phyloP scores from a whole-genome alignment of 1,140 invertebrate species.

The Brachionus paranguensis region DNA sequence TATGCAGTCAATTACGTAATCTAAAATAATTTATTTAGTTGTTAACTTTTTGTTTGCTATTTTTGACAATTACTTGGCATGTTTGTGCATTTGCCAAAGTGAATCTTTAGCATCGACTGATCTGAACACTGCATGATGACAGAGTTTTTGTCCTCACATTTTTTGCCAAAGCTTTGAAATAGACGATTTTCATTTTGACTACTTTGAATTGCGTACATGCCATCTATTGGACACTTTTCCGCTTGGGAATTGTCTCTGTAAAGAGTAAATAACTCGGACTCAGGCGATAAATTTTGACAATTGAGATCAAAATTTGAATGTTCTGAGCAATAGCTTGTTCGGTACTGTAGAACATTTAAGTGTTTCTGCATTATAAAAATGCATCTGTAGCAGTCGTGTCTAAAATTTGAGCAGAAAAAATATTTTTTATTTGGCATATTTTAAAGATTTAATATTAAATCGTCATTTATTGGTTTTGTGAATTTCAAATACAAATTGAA shows the following conservation, averaged over 20 bases:
- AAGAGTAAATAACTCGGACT: slow-evolving; percentile 18
- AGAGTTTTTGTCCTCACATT: not conserved
- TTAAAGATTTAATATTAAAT: too few relatives aligned
- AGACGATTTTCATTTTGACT: not conserved
- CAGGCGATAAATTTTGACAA: slow-evolving; percentile 39
- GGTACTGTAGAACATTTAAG: slow-evolving; percentile 24
- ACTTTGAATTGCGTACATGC: slow-evolving; percentile 6
- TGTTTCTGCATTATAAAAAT: slow-evolving; percentile 39
- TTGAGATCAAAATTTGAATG: not conserved
- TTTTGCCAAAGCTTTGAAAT: not conserved
- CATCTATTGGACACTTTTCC: slow-evolving; percentile 23
- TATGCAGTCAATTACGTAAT: slow-evolving; percentile 18
- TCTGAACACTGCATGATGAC: slow-evolving; percentile 15
- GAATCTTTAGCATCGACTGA: slow-evolving; percentile 30
- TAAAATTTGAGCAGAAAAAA: not conserved
- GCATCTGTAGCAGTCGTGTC: slow-evolving; percentile 13
- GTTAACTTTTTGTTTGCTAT: not conserved
- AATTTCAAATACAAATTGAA: too few relatives aligned
- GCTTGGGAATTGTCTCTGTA: not conserved
- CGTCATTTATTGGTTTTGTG: too few relatives aligned
- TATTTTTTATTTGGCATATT: not conserved
- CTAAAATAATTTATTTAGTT: not conserved
- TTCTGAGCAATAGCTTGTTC: slow-evolving; percentile 18
- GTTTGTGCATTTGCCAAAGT: slow-evolving; percentile 17
- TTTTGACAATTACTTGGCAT: slow-evolving; percentile 23